Evolutionary conservation across 2,113 vertebrate species (phyloP).

Genomic region (Paratilapia polleni): DNA sequence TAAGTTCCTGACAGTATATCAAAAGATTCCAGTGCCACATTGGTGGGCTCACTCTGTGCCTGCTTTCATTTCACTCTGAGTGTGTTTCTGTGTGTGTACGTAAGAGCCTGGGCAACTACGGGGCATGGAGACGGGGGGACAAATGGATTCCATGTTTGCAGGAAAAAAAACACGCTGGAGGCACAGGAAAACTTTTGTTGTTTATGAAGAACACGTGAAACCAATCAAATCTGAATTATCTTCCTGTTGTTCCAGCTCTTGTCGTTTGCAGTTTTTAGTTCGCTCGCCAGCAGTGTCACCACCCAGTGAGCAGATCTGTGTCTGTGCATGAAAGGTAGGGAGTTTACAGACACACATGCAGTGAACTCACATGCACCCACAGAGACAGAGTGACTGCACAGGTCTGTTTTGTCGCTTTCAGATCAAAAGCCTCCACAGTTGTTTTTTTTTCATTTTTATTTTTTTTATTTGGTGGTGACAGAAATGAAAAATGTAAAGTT

Average conservation of each 20-base stretch:
- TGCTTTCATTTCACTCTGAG: conserved; percentile 39
- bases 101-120: conserved; percentile 66
- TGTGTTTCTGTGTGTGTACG: conserved; percentile 37
- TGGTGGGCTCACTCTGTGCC: conserved; percentile 46
- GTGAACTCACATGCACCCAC: conserved; percentile 14
- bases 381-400: conserved; percentile 1
- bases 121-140: conserved; percentile 65
- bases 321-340: conserved; percentile 39
- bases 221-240: conserved; percentile 85
- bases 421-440: not conserved
- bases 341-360: conserved; percentile 21
- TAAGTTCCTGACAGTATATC: conserved; percentile 66
- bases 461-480: not conserved
- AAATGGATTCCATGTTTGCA: conserved; percentile 85
- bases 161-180: conserved; percentile 74
- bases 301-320: conserved; percentile 76
- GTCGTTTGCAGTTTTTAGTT: conserved; percentile 74
- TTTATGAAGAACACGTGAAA: conserved; percentile 85
- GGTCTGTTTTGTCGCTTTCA: not conserved
- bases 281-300: conserved; percentile 77
- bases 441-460: not conserved
- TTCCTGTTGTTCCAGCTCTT: conserved; percentile 81
- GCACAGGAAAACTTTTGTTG: conserved; percentile 80
- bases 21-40: conserved; percentile 58
- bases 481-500: conserved; percentile 28